Base-by-base conservation (phyloP, 2,888 invertebrate genomes). In the Dusona sp. region DNA sequence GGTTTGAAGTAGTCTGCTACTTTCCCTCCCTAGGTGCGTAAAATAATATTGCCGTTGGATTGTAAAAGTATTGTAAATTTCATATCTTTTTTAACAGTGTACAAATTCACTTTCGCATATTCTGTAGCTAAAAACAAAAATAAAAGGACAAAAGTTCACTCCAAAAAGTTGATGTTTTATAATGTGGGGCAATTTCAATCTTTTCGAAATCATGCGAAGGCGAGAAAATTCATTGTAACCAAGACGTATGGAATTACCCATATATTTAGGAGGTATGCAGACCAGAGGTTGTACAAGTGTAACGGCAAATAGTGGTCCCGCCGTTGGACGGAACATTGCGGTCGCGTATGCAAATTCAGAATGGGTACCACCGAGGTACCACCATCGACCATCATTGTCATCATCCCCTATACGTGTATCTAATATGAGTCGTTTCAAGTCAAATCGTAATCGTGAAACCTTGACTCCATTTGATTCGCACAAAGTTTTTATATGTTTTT, bases 261-360 rank as follows among this genome's bases (percentile, higher is more conserved):
- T 73, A 38, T 45, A 73, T 65, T 29, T 36, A 73, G 54, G 36
- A 38, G 48, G 48, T 73, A 54, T 29, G 57, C 33, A 45, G n/a
- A 19, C 11, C 61, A 42, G 45, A 61, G 54, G 36, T 68, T 67
- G 48, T 68, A 74, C 74, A 64, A 82, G 74, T 61, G 61, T 78
- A 65, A 83, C 81, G 84, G 88, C 84, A 87, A 90, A 90, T 88
- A 88, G 81, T 72, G 88, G 82, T 83, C 83, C 73, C 74, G 68
- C 75, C 78, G 86, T 86, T 86, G 86, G 89, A 86, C 85, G 85
- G 89, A 85, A 85, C 88, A 83, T 88, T 89, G 90, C 77, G 89
- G 90, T 88, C 81, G 80, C 87, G 84, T 90, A 91, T 90, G 91
- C 89, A 91, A 91, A 91, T 91, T 86, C 85, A 79, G 77, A 86